Percentiles rank a stretch among this genome's conserved stretches.
Conservation (phyloP, 2,888 invertebrate genomes). For the Resseliella maxima region DNA sequence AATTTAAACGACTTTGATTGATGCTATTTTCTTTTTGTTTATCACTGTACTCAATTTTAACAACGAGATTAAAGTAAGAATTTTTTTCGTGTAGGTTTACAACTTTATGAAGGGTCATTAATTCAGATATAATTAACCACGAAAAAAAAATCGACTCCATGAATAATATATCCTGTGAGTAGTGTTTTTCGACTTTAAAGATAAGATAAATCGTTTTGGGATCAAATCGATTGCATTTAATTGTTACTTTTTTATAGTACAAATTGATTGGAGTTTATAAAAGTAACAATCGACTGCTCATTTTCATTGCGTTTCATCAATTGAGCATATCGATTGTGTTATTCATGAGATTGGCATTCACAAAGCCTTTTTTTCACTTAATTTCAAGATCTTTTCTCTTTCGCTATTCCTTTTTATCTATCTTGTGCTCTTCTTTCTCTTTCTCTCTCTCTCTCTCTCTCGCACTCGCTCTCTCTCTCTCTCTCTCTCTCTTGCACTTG, state of each 20-base stretch:
- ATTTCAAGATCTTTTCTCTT: too few relatives aligned
- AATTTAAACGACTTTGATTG: neutral
- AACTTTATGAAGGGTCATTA: slow-evolving; percentile 2
- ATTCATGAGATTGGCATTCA: slow-evolving; percentile 34
- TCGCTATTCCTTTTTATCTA: too few relatives aligned
- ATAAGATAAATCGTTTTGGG: slow-evolving; percentile 23
- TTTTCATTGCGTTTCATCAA: neutral
- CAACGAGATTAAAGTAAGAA: neutral
- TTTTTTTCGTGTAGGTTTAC: neutral
- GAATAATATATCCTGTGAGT: slow-evolving; percentile 1
- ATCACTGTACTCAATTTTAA: neutral
- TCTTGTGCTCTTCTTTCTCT: too few relatives aligned
- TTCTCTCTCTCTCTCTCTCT: too few relatives aligned
- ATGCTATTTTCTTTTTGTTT: neutral
- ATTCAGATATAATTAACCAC: slow-evolving; percentile 8
- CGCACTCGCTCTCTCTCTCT: too few relatives aligned
- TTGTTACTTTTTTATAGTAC: neutral
- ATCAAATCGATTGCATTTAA: neutral
- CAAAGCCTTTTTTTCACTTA: neutral
- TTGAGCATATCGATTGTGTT: neutral
- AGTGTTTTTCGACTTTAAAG: neutral
- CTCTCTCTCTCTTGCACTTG: neutral
- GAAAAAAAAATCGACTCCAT: neutral
- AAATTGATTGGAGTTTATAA: slow-evolving; percentile 5
- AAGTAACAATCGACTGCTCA: neutral